Base-by-base conservation (phyloP, 2,113 vertebrate genomes). In the Lagopus muta region DNA sequence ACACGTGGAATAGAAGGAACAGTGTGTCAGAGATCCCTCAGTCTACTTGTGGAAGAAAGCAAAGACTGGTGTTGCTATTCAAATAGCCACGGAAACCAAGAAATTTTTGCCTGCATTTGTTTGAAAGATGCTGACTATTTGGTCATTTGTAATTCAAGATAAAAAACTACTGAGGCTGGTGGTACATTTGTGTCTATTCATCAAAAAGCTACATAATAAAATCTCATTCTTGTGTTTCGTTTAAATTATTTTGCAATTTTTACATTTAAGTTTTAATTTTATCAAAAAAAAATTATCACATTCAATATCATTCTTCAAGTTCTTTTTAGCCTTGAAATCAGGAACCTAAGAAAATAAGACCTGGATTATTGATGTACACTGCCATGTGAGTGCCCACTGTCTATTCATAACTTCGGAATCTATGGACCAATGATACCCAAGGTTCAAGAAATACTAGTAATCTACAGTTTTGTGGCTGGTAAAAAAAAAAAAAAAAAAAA, bases 341-440 rank as follows among this genome's bases (percentile, higher is more conserved):
- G 57, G 11, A 88, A 60, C 3, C 6, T 34, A 77, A 60, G 15
- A 40, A 82, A 77, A 36, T 47, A 81, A 36, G 13, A 79, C 13
- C 55, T 58, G 14, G 19, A 54, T 40, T 40, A 85, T n/a, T 6
- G 25, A 4, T 3, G 19, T 19, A 22, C 32, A 45, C 2, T 3
- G 28, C 28, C 30, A 58, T 1, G 4, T 0, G 8, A 52, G 6
- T 32, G 2, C 38, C 62, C 18, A 8, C 2, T 42, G 18, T 65
- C 62, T 7, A 10, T 42, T 30, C 19, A 7, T 21, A 65, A 65
- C 62, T 65, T 20, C 20, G 17, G 12, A 20, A 65, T 43, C 40
- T 65, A 65, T 9, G 8, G 27, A 28, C 18, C 62, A 65, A 21
- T 6, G 12, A 32, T 18, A 20, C 12, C 30, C 14, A 20, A 30